phyloP scores from a whole-genome alignment of 2,797 vertebrate genomes.

The Valencia hispanica region DNA sequence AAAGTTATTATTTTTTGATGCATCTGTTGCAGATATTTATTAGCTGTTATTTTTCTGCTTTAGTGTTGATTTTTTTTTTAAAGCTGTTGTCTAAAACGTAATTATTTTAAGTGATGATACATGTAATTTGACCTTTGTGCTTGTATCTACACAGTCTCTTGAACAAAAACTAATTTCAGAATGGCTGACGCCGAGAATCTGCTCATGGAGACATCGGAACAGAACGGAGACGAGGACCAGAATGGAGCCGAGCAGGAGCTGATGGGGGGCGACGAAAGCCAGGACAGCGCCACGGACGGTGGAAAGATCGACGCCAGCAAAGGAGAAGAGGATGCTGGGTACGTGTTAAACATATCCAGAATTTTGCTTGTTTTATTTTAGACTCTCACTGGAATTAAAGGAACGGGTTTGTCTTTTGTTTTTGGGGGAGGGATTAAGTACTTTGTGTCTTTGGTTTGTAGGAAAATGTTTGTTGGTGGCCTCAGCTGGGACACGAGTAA shows the following conservation, averaged over 20 bases:
- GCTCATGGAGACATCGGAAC: slow-evolving; percentile 85
- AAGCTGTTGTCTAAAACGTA: background rate
- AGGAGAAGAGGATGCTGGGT: slow-evolving; percentile 95
- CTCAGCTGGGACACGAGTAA: slow-evolving; percentile 99
- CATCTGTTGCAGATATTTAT: no score
- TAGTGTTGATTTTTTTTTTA: background rate
- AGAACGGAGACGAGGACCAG: slow-evolving; percentile 81
- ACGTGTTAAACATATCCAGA: slow-evolving; percentile 43
- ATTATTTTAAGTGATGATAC: background rate
- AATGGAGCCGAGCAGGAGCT: slow-evolving; percentile 72
- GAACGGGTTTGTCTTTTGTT: background rate
- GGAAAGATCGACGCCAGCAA: slow-evolving; percentile 95
- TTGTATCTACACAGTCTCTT: slow-evolving; percentile 28
- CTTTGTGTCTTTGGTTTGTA: slow-evolving; percentile 53
- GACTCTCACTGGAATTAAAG: background rate
- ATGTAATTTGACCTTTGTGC: background rate
- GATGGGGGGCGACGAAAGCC: slow-evolving; percentile 59
- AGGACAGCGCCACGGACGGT: slow-evolving; percentile 82
- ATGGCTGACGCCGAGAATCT: slow-evolving; percentile 84
- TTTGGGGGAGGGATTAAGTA: background rate
- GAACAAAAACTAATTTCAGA: slow-evolving; percentile 47
- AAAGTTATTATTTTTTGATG: no score
- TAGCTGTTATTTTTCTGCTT: background rate
- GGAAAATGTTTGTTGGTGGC: slow-evolving; percentile 99
- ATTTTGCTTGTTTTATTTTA: background rate